Conservation (phyloP, 1,140 invertebrate species). For the Uloborus diversus region DNA sequence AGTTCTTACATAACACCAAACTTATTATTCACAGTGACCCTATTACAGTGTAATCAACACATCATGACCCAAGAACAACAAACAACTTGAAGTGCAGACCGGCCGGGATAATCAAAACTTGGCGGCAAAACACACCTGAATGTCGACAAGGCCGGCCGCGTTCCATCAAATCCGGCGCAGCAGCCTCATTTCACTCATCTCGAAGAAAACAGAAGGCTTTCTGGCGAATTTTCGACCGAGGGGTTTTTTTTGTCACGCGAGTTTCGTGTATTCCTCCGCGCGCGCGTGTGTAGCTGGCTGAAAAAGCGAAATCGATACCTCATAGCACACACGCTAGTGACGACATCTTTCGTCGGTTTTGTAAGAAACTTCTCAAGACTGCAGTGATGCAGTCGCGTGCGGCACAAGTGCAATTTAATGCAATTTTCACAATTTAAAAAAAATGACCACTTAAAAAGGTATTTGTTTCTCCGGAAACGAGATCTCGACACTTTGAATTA, state of each 20-base stretch:
- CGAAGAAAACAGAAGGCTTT: constrained; percentile 44
- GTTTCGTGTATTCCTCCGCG: constrained; percentile 34
- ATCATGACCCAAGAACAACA: not conserved
- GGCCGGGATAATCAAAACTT: constrained; percentile 19
- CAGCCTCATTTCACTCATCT: constrained; percentile 20
- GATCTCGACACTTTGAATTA: no score
- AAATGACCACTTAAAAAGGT: no score
- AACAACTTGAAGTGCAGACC: not conserved
- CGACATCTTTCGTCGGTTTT: constrained; percentile 45
- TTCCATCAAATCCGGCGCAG: not conserved
- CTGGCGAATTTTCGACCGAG: constrained; percentile 20
- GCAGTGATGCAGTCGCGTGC: not conserved
- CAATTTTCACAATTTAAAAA: not conserved
- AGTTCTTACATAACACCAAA: no score
- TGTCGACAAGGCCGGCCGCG: not conserved
- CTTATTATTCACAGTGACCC: no score
- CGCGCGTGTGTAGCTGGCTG: constrained; percentile 39
- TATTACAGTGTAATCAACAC: not conserved
- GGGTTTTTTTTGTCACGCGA: constrained; percentile 46
- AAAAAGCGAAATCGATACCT: constrained; percentile 52
- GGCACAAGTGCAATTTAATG: not conserved
- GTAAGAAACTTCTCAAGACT: constrained; percentile 12
- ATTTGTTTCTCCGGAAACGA: no score
- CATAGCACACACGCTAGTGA: constrained; percentile 36
- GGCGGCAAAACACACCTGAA: constrained; percentile 38